Conservation (phyloP, 2,888 invertebrate species). For the Andrena flavipes region DNA sequence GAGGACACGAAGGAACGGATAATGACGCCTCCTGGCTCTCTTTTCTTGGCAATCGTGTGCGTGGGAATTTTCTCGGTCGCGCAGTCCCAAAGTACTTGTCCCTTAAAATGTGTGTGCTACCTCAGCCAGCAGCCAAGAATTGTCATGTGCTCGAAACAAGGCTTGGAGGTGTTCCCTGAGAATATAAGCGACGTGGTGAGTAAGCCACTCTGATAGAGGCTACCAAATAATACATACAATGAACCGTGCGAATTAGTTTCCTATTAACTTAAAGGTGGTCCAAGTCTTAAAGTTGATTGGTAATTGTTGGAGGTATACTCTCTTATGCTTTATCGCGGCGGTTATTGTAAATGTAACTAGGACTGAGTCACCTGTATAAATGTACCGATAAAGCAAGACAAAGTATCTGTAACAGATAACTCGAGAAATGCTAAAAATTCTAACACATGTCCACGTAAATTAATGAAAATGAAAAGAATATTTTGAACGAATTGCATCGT, state of each 20-base stretch:
- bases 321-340: constrained; percentile 34
- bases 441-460: not conserved
- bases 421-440: not conserved
- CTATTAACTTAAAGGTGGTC: too few relatives aligned
- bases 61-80: constrained; percentile 39
- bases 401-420: constrained; percentile 9
- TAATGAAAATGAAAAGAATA: not conserved
- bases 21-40: constrained; percentile 15
- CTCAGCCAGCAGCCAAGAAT: constrained; percentile 70
- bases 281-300: not conserved
- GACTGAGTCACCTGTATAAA: constrained; percentile 47
- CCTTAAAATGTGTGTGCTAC: constrained; percentile 76
- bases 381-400: not conserved
- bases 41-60: constrained; percentile 26
- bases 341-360: constrained; percentile 30
- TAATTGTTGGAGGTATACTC: not conserved
- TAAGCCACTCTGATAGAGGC: not conserved
- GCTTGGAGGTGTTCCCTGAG: constrained; percentile 74
- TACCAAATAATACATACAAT: not conserved
- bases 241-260: not conserved
- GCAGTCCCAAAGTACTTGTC: constrained; percentile 69
- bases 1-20: constrained; percentile 48
- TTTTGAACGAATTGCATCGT: not conserved
- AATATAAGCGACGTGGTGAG: constrained; percentile 79
- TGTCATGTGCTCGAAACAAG: constrained; percentile 75